phyloP scores from a whole-genome alignment of 2,888 invertebrate species.

The Orchesellides sinensis region DNA sequence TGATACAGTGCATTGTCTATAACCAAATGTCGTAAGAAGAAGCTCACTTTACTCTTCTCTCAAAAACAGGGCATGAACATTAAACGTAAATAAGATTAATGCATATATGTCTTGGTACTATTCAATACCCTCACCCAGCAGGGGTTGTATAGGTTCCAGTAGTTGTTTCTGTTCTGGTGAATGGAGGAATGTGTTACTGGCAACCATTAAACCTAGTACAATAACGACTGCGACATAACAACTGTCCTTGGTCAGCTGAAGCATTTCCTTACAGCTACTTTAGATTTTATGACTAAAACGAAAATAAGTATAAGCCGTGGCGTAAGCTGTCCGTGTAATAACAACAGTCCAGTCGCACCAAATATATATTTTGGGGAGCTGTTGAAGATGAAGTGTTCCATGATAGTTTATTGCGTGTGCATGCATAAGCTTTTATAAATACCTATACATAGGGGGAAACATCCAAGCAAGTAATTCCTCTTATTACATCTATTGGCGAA shows the following conservation, averaged over 20 bases:
- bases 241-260: constrained; percentile 55
- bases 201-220: constrained; percentile 25
- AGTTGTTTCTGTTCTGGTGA: too few relatives aligned
- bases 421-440: neutral
- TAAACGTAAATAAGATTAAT: too few relatives aligned
- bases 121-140: too few relatives aligned
- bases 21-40: too few relatives aligned
- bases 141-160: constrained; percentile 23
- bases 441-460: constrained; percentile 41
- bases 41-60: too few relatives aligned
- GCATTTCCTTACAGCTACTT: constrained; percentile 55
- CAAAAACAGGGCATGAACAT: too few relatives aligned
- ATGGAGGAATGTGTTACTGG: neutral
- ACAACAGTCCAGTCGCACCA: neutral
- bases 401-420: constrained; percentile 21
- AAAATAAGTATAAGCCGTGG: constrained; percentile 5
- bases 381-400: constrained; percentile 13
- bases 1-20: too few relatives aligned
- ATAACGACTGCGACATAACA: constrained; percentile 9
- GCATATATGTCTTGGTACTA: too few relatives aligned
- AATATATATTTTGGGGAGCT: too few relatives aligned
- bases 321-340: too few relatives aligned
- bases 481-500: constrained; percentile 59
- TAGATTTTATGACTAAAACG: constrained; percentile 58
- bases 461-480: constrained; percentile 54